Conservation (phyloP, 2,113 vertebrate species). For the Fregata magnificens region DNA sequence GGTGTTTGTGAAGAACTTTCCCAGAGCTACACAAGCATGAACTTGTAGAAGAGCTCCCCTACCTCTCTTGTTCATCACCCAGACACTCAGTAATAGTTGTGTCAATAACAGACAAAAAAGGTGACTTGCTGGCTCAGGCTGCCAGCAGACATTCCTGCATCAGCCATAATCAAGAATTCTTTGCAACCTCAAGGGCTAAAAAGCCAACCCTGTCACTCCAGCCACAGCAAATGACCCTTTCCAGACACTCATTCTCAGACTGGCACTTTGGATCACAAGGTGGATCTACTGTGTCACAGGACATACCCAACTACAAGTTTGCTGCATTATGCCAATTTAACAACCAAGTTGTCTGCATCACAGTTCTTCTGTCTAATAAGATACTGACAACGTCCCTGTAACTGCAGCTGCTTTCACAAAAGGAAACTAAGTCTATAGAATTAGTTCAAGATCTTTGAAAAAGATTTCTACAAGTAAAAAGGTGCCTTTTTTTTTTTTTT, state of each 20-base stretch:
- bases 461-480: neutral
- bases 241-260: neutral
- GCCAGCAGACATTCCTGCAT: neutral
- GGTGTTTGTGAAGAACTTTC: neutral
- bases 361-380: neutral
- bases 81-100: neutral
- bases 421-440: neutral
- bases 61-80: neutral
- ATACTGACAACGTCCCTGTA: neutral
- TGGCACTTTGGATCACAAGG: neutral
- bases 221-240: neutral
- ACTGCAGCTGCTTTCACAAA: neutral
- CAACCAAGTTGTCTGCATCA: neutral
- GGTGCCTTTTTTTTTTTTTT: no score
- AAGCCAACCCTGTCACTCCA: neutral
- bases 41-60: neutral
- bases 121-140: neutral
- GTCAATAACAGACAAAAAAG: neutral
- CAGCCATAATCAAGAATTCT: neutral
- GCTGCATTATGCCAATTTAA: neutral
- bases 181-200: neutral
- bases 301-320: neutral
- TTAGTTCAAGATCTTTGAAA: neutral
- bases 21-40: neutral
- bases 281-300: neutral